Evolutionary conservation across 2,797 vertebrate species (phyloP).

Genomic region (Mormyrus hasselquistii): DNA sequence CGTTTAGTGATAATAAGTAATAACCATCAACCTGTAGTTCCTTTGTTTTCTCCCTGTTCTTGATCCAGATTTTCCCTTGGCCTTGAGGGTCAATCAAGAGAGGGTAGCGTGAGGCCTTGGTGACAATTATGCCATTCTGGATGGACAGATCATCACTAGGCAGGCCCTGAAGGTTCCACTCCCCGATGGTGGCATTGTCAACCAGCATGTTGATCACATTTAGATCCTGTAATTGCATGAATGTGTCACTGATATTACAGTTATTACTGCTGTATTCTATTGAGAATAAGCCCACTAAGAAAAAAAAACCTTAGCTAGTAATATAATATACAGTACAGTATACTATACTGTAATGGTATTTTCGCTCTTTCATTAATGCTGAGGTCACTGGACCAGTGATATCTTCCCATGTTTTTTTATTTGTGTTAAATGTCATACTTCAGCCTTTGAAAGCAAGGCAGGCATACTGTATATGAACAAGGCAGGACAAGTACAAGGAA

Average conservation of each 20-base stretch:
- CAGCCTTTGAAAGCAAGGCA: not conserved
- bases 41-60: constrained; percentile 66
- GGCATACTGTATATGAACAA: not conserved
- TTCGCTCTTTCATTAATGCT: not conserved
- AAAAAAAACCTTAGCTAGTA: not conserved
- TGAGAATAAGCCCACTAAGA: not conserved
- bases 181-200: constrained; percentile 67
- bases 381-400: not conserved
- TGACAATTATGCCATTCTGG: constrained; percentile 79
- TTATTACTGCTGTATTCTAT: not conserved
- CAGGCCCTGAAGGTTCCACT: constrained; percentile 77
- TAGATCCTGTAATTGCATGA: constrained; percentile 56
- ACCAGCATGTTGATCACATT: constrained; percentile 70
- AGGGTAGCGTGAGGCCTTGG: constrained; percentile 71
- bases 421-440: not conserved
- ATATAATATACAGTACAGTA: not conserved
- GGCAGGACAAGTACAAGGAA: not conserved
- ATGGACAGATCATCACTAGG: constrained; percentile 76
- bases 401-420: not conserved
- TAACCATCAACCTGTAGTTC: constrained; percentile 64
- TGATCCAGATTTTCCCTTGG: constrained; percentile 79
- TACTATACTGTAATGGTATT: not conserved
- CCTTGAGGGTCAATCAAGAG: constrained; percentile 79
- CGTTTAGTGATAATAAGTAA: not conserved
- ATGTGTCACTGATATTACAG: not conserved